A percentile compares a stretch with the other conserved stretches of the same genome.
Conservation (phyloP, 30 jellyfish, hydroid and myxozoan genomes). For the Hydra vulgaris region DNA sequence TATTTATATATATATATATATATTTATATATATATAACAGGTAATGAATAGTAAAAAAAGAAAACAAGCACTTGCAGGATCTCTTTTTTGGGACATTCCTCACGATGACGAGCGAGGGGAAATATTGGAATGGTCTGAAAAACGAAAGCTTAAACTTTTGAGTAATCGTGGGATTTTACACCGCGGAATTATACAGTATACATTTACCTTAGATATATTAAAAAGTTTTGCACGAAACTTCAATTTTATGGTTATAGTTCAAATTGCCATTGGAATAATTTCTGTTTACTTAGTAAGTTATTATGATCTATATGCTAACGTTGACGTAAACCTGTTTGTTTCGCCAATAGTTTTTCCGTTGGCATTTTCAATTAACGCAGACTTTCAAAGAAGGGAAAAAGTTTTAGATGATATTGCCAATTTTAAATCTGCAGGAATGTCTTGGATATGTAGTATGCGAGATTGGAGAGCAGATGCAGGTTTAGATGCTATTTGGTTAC, state of each 20-base stretch:
- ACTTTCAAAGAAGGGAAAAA: slow-evolving; percentile 97
- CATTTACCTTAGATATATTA: slow-evolving; percentile 14
- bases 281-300: slow-evolving; percentile 6
- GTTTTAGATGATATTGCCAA: slow-evolving; percentile 88
- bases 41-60: no score
- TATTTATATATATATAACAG: no score
- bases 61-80: neutral
- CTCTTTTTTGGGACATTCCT: slow-evolving; percentile 11
- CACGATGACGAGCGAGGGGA: slow-evolving; percentile 93
- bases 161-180: slow-evolving; percentile 2
- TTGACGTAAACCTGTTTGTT: slow-evolving; percentile 85
- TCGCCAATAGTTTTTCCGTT: slow-evolving; percentile 96
- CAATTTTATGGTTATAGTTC: slow-evolving; percentile 78
- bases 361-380: slow-evolving; percentile 94
- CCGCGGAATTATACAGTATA: neutral
- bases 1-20: no score
- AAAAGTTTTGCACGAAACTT: slow-evolving; percentile 74
- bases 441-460: slow-evolving; percentile 77
- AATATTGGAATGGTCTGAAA: slow-evolving; percentile 73
- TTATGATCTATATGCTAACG: slow-evolving; percentile 29
- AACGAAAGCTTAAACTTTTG: slow-evolving; percentile 48
- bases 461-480: slow-evolving; percentile 68
- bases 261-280: slow-evolving; percentile 74
- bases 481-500: slow-evolving; percentile 52
- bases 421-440: slow-evolving; percentile 87